Evolutionary conservation across 2,888 invertebrate genomes (phyloP).

Genomic region (Tipula helvola): DNA sequence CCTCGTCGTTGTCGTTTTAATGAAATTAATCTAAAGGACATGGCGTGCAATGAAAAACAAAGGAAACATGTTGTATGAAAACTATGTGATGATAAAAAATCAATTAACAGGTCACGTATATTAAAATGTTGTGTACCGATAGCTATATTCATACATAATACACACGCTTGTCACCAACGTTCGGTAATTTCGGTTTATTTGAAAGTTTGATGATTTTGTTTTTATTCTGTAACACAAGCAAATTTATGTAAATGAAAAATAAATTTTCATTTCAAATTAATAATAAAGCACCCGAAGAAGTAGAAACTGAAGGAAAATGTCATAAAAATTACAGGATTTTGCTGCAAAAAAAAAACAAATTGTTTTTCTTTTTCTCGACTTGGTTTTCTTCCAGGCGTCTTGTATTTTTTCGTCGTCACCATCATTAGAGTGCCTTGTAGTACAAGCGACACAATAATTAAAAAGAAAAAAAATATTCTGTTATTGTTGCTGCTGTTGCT

Average conservation of each 20-base stretch:
- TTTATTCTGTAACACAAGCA: neutral
- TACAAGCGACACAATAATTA: neutral
- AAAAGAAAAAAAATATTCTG: neutral
- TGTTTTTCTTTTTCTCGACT: neutral
- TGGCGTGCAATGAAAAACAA: neutral
- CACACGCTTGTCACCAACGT: neutral
- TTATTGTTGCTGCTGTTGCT: neutral
- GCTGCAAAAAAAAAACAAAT: neutral
- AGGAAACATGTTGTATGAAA: neutral
- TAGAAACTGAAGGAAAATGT: neutral
- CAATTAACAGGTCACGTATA: conserved; percentile 4
- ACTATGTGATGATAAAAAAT: neutral
- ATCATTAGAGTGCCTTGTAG: neutral
- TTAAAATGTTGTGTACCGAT: neutral
- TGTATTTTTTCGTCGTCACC: neutral
- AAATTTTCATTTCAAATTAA: neutral
- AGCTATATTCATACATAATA: neutral
- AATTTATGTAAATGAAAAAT: neutral
- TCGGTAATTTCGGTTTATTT: neutral
- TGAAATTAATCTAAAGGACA: neutral
- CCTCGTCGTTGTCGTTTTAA: neutral
- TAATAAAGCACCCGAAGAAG: neutral
- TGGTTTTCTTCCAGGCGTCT: neutral
- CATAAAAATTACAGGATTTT: neutral
- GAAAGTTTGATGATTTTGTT: neutral